Evolutionary conservation across 2,888 invertebrate species (phyloP), one percentile per base, ranked within the genome.

Genomic region (Xanthorhoe designata): DNA sequence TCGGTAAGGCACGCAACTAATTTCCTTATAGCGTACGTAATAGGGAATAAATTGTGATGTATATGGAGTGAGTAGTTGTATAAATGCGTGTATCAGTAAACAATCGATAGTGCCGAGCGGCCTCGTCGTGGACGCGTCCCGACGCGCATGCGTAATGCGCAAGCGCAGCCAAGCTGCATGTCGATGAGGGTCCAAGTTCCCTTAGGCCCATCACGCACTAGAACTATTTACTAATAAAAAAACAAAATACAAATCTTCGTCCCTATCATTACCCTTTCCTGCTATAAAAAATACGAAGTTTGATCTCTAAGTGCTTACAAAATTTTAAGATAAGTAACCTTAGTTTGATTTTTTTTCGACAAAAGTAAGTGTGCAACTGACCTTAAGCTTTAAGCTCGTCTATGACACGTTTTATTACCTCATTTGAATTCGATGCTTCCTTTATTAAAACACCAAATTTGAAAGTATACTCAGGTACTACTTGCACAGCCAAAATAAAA

Each of bases 121-220:
- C 64, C 67, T 79, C 81, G 84, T 77, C 81, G 82, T 78, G 83
- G 75, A 72, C 78, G 80, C 77, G 78, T 82, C 87, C 80, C 83
- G 85, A 75, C 84, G 80, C 84, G 92, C 91, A 92, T 92, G 78
- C 79, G 74, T 87, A 91, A 91, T 91, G 92, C 85, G 84, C 82
- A 69, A 71, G 81, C 86, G 88, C 86, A 79, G 69, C 80, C 78
- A 76, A 77, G 70, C 77, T 76, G 91, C 88, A 92, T 92, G 83
- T 78, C 79, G 87, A 92, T 91, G 88, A 92, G 87, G 81, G 81
- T 80, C 75, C 74, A 79, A 78, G 76, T 77, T 78, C 75, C 81
- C 80, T 77, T 83, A 57, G 19, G 60, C 3, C 50, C 55, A 59
- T 32, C 50, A 29, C 18, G 18, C 47, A 61, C 57, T 58, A 45